phyloP scores from a whole-genome alignment of 1,140 invertebrate genomes.

The Aphidius gifuensis region DNA sequence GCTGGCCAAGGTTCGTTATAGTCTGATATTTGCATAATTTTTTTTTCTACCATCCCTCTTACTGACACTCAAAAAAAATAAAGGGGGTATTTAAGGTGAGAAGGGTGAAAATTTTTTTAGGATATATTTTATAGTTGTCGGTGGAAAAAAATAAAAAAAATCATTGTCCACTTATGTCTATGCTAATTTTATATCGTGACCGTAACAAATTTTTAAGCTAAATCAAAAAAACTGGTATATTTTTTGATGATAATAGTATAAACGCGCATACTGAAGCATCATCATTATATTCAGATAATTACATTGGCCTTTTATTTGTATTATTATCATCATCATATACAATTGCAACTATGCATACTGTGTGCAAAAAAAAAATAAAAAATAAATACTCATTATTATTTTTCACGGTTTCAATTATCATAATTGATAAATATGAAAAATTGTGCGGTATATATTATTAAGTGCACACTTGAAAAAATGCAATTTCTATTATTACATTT shows the following conservation, averaged over 20 bases:
- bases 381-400: neutral
- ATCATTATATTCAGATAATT: neutral
- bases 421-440: too few relatives aligned
- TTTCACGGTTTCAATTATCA: too few relatives aligned
- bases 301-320: neutral
- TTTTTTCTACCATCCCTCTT: conserved; percentile 26
- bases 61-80: conserved; percentile 19
- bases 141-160: conserved; percentile 31
- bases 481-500: conserved; percentile 18
- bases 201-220: conserved; percentile 40
- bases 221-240: conserved; percentile 26
- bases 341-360: neutral
- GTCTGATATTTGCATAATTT: conserved; percentile 46
- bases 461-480: conserved; percentile 4
- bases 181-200: conserved; percentile 45
- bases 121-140: too few relatives aligned
- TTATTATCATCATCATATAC: too few relatives aligned
- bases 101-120: conserved; percentile 14
- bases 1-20: conserved; percentile 27
- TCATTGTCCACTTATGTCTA: conserved; percentile 40
- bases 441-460: too few relatives aligned
- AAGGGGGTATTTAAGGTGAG: conserved; percentile 13
- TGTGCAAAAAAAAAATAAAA: conserved; percentile 1
- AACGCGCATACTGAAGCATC: too few relatives aligned
- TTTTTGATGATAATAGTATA: too few relatives aligned